Conservation (phyloP, 2,888 invertebrate genomes). For the Eurois occulta region DNA sequence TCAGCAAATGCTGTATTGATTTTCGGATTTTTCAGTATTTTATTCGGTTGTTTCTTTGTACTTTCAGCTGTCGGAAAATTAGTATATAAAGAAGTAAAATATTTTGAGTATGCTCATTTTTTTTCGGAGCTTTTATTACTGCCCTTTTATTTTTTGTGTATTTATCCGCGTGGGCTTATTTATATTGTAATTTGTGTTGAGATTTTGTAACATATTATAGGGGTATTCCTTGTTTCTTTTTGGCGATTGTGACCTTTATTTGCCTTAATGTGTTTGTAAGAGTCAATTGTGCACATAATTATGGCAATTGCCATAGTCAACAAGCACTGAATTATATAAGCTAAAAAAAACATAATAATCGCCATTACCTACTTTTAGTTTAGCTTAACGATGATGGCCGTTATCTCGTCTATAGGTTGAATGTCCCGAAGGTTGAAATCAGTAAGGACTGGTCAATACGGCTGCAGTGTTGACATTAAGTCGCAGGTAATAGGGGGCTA, state of each 20-base stretch:
- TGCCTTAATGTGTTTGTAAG: not conserved
- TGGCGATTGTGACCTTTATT: not conserved
- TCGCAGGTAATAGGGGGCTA: not conserved
- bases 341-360: too few species aligned
- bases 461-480: not conserved
- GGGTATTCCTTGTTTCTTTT: not conserved
- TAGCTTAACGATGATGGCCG: not conserved
- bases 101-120: too few species aligned
- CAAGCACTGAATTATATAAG: too few species aligned
- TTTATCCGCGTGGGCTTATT: slow-evolving; percentile 20
- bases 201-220: slow-evolving; percentile 1
- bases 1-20: too few species aligned
- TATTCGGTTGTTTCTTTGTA: too few species aligned
- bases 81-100: too few species aligned
- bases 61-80: too few species aligned
- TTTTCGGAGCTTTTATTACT: too few species aligned
- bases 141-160: slow-evolving; percentile 13
- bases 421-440: not conserved
- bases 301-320: not conserved
- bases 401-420: not conserved
- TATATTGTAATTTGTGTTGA: slow-evolving; percentile 17
- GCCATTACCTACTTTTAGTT: too few species aligned
- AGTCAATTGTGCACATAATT: too few species aligned
- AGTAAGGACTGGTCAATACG: not conserved
- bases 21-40: too few species aligned